Conservation (phyloP, 2,888 invertebrate genomes). For the Dichetophora obliterata region DNA sequence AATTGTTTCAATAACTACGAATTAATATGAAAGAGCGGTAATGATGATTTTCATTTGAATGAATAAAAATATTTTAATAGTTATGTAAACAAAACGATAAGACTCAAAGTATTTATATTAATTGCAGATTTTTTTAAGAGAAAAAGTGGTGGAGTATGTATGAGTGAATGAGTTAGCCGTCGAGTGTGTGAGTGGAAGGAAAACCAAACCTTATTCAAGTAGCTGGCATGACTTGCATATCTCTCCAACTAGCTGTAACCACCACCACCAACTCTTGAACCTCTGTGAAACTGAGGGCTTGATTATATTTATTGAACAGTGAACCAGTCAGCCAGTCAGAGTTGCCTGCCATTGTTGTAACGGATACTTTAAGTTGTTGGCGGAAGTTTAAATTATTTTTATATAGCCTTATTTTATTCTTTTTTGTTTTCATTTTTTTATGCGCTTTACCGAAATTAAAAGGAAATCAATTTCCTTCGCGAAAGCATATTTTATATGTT, state of each 20-base stretch:
- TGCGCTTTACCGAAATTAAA: background rate
- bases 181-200: background rate
- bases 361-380: background rate
- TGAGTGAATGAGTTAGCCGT: background rate
- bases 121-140: background rate
- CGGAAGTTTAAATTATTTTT: background rate
- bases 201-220: background rate
- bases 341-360: background rate
- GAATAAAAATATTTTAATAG: background rate
- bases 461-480: slow-evolving; percentile 1
- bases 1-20: background rate
- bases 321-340: background rate
- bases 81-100: background rate
- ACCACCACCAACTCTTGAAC: too few species aligned
- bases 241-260: too few species aligned
- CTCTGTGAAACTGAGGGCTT: too few species aligned
- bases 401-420: background rate
- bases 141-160: background rate
- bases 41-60: too few species aligned
- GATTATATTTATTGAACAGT: background rate
- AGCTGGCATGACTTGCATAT: too few species aligned
- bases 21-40: too few species aligned
- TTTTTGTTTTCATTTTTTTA: background rate
- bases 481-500: background rate
- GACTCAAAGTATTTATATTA: background rate